These are phyloP conservation scores for Rhopalosiphum padi DNA, from an alignment of 1,140 invertebrate genomes.

Conservation along the genomic window DNA sequence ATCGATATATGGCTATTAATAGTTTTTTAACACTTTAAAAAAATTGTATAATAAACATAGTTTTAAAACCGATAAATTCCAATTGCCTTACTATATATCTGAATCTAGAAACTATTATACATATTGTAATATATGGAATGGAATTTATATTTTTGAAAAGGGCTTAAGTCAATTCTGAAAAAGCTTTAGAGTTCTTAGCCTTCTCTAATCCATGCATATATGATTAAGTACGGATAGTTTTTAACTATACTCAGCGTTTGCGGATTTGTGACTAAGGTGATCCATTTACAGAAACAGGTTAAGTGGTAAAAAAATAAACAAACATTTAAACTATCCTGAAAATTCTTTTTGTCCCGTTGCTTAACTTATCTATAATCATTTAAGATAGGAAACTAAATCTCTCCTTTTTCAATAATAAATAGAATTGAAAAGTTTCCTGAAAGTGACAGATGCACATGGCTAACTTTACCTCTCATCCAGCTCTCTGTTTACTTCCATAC, in stretches of 20 bases:
- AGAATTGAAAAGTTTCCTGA: slow-evolving; percentile 15
- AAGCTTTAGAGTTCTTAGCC: background rate
- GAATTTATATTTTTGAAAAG: background rate
- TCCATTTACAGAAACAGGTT: background rate
- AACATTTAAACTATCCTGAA: background rate
- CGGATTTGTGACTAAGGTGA: background rate
- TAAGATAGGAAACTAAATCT: background rate
- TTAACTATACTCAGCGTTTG: background rate
- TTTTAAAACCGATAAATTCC: background rate
- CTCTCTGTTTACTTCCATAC: background rate
- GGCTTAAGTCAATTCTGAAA: background rate
- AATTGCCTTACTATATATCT: background rate
- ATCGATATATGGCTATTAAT: background rate
- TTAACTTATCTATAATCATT: background rate
- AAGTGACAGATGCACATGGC: background rate
- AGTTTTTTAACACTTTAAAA: background rate
- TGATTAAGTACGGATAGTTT: background rate
- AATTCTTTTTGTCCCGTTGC: background rate
- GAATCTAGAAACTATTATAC: background rate
- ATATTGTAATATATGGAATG: background rate
- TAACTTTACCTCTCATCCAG: background rate
- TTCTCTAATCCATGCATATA: background rate
- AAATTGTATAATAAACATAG: background rate
- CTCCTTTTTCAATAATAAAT: background rate
- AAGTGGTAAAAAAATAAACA: background rate